These are phyloP conservation scores for Eidolon helvum DNA, from an alignment of 2,113 vertebrate species.

Conservation along the genomic window DNA sequence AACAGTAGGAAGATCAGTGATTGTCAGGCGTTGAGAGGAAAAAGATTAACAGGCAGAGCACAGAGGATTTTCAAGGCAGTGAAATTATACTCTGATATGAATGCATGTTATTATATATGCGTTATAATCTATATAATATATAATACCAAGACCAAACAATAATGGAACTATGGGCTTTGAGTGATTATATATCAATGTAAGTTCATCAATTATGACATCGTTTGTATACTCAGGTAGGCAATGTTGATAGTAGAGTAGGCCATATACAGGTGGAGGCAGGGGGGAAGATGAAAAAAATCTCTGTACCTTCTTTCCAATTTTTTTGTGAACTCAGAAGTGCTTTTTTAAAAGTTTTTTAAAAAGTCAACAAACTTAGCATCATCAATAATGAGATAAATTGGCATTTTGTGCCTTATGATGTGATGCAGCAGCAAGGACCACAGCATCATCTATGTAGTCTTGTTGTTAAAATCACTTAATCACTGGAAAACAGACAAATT, in stretches of 20 bases:
- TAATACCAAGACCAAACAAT: not conserved
- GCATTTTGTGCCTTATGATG: not conserved
- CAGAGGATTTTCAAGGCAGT: not conserved
- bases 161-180: not conserved
- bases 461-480: conserved; percentile 6
- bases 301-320: not conserved
- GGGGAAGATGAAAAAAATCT: not conserved
- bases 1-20: not conserved
- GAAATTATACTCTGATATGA: not conserved
- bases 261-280: not conserved
- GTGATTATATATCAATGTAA: not conserved
- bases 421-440: not conserved
- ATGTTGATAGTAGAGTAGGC: not conserved
- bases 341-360: not conserved
- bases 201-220: not conserved
- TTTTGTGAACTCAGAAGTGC: not conserved
- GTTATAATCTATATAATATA: not conserved
- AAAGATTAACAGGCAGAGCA: not conserved
- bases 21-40: not conserved
- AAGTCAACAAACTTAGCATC: not conserved
- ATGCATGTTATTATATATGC: not conserved
- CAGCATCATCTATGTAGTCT: not conserved
- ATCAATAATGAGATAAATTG: not conserved
- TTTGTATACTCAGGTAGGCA: not conserved
- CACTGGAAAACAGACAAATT: not conserved